Evolutionary conservation across 2,797 vertebrate species (phyloP).

Genomic region (Pampus argenteus): DNA sequence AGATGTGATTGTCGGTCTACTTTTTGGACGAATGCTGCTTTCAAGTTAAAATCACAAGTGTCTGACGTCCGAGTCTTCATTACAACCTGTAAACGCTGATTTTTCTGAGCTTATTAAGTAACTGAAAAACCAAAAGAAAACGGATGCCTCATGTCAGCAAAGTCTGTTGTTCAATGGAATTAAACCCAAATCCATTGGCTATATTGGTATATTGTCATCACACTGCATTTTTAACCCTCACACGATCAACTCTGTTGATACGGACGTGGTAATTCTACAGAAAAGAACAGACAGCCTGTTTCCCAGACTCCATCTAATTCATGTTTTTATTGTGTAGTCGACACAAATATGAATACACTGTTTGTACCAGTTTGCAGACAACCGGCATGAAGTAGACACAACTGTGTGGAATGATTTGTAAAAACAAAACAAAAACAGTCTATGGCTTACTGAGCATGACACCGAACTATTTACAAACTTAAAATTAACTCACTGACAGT

Average conservation of each 20-base stretch:
- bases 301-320: constrained; percentile 69
- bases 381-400: constrained; percentile 71
- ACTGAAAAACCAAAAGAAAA: too few species aligned
- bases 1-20: too few species aligned
- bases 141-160: too few species aligned
- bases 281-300: constrained; percentile 25
- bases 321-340: constrained; percentile 84
- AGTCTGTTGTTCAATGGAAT: too few species aligned
- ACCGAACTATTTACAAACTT: constrained; percentile 80
- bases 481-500: constrained; percentile 74
- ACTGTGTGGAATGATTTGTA: constrained; percentile 82
- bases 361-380: constrained; percentile 66
- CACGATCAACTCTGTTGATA: too few species aligned
- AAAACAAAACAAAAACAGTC: constrained; percentile 74
- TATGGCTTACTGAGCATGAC: constrained; percentile 85
- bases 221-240: too few species aligned
- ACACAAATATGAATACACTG: constrained; percentile 78
- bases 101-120: neutral
- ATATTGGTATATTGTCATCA: too few species aligned
- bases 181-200: too few species aligned
- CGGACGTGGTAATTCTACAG: neutral
- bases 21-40: too few species aligned
- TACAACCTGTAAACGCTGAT: too few species aligned
- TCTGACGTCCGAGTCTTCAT: too few species aligned
- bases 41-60: too few species aligned